phyloP scores from a whole-genome alignment of 1,140 invertebrate species.

The Aplysia californica region DNA sequence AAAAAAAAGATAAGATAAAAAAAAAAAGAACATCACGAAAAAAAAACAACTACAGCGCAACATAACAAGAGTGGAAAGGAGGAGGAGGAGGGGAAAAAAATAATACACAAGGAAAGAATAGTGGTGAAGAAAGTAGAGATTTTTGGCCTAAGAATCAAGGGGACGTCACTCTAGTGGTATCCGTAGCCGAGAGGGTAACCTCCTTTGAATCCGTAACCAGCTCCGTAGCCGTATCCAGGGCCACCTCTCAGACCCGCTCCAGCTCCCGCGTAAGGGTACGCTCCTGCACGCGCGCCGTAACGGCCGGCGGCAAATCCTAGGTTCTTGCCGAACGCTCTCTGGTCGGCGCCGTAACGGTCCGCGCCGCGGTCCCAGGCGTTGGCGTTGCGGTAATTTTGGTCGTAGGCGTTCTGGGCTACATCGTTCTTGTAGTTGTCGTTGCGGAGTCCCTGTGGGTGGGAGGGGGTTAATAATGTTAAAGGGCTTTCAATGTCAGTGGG shows the following conservation, averaged over 20 bases:
- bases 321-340: background rate
- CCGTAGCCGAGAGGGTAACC: too few relatives aligned
- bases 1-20: too few relatives aligned
- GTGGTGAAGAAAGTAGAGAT: too few relatives aligned
- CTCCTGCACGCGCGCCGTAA: conserved; percentile 1
- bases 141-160: too few relatives aligned
- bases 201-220: background rate
- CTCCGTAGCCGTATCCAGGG: background rate
- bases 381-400: background rate
- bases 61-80: too few relatives aligned
- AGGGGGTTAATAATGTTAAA: background rate
- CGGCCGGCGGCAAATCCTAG: background rate
- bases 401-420: background rate
- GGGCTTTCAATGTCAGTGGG: background rate
- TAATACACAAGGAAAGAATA: too few relatives aligned
- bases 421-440: conserved; percentile 27
- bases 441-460: background rate
- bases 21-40: too few relatives aligned
- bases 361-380: background rate
- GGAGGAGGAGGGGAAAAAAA: too few relatives aligned
- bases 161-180: too few relatives aligned
- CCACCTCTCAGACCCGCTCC: background rate
- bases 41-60: too few relatives aligned
- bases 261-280: background rate
- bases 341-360: background rate